Evolutionary conservation across 2,797 vertebrate species (phyloP).

Genomic region (Anabacerthia variegaticeps): DNA sequence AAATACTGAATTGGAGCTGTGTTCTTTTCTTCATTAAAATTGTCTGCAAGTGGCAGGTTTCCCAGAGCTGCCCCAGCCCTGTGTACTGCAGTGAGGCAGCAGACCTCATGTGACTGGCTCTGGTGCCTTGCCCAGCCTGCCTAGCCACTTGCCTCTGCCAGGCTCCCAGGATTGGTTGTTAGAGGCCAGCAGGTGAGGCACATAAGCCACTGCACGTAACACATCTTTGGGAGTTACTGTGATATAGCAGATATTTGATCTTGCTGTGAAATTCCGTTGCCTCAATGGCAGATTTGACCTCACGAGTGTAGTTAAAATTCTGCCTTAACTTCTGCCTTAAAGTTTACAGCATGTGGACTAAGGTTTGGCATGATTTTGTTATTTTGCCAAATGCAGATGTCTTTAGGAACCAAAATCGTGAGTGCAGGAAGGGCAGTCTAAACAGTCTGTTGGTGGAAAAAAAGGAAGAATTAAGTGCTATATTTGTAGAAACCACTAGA

Average conservation of each 20-base stretch:
- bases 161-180: not conserved
- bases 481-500: slow-evolving; percentile 28
- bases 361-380: slow-evolving; percentile 9
- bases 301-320: not conserved
- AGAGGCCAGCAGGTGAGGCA: not conserved
- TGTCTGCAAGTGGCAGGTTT: not conserved
- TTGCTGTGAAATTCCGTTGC: not conserved
- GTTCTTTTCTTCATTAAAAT: slow-evolving; percentile 28
- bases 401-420: slow-evolving; percentile 9
- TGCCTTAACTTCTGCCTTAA: not conserved
- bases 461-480: not conserved
- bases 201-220: not conserved
- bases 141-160: slow-evolving; percentile 15
- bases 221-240: not conserved
- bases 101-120: slow-evolving; percentile 22
- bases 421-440: slow-evolving; percentile 13
- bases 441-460: not conserved
- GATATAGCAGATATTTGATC: not conserved
- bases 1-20: not conserved
- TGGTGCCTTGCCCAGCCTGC: slow-evolving; percentile 46
- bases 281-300: slow-evolving; percentile 2
- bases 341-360: not conserved
- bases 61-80: slow-evolving; percentile 23
- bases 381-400: not conserved
- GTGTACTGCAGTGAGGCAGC: slow-evolving; percentile 3